These are phyloP conservation scores for Automeris io DNA, from an alignment of 2,888 invertebrate species.

Conservation along the genomic window DNA sequence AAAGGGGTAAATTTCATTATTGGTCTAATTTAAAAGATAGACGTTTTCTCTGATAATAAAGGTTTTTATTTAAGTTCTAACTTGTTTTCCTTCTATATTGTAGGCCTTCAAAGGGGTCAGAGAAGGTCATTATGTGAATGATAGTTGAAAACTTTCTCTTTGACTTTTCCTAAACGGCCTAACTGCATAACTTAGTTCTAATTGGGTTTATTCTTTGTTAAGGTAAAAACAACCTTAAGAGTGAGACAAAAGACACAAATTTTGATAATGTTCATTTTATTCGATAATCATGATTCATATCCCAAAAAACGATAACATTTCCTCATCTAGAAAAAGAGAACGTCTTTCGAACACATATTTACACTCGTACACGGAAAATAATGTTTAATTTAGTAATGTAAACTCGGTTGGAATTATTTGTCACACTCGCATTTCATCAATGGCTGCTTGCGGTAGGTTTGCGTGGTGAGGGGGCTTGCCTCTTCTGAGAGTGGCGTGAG, in stretches of 20 bases:
- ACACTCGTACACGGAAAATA: conserved; percentile 46
- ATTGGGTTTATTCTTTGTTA: too few species aligned
- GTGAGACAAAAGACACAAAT: neutral
- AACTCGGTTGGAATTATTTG: conserved; percentile 58
- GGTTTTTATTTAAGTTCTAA: too few species aligned
- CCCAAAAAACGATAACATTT: conserved; percentile 58
- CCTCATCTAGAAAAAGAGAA: conserved; percentile 43
- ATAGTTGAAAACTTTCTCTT: neutral
- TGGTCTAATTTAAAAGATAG: too few species aligned
- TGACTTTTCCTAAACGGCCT: neutral
- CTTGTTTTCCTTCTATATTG: too few species aligned
- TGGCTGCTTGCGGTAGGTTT: conserved; percentile 87
- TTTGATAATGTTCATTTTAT: conserved; percentile 31
- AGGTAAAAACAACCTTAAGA: neutral
- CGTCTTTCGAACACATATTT: conserved; percentile 41
- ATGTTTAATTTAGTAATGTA: conserved; percentile 43
- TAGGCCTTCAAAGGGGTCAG: too few species aligned
- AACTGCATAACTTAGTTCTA: too few species aligned
- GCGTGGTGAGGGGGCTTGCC: conserved; percentile 69
- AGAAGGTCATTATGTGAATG: neutral
- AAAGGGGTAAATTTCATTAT: too few species aligned
- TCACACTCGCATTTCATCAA: conserved; percentile 95
- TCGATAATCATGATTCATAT: conserved; percentile 56
- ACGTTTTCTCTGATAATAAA: too few species aligned
- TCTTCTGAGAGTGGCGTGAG: conserved; percentile 63